These are phyloP conservation scores for Saguinus oedipus DNA, from an alignment of 2,797 vertebrate species.

Conservation along the genomic window DNA sequence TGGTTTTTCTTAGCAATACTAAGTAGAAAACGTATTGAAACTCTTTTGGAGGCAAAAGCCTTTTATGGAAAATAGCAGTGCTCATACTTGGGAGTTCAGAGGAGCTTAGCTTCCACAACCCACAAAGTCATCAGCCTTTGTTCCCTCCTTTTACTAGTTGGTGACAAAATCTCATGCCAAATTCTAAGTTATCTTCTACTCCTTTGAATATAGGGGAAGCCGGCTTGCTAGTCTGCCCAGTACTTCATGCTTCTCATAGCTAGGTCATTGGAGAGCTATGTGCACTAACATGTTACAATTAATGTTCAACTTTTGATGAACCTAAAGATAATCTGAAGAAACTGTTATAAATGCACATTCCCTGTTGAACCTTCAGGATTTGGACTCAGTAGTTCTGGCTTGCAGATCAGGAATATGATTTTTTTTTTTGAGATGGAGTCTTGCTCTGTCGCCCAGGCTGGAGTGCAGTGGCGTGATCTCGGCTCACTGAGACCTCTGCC, in stretches of 20 bases:
- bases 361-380: not conserved
- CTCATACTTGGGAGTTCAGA: not conserved
- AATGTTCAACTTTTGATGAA: not conserved
- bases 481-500: not conserved
- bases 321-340: not conserved
- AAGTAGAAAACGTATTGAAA: not conserved
- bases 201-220: not conserved
- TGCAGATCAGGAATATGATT: not conserved
- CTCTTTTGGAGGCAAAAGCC: not conserved
- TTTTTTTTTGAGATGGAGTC: not conserved
- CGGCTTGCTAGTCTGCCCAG: not conserved
- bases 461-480: accelerated
- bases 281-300: not conserved
- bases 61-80: not conserved
- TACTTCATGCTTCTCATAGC: not conserved
- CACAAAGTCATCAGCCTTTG: not conserved
- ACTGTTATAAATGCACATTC: not conserved
- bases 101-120: not conserved
- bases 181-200: not conserved
- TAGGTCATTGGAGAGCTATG: not conserved
- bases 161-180: not conserved
- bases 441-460: not conserved
- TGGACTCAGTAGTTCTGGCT: not conserved
- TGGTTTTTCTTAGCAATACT: not conserved
- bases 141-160: not conserved